Evolutionary conservation across 1,140 invertebrate genomes (phyloP).

Genomic region (Plutomurus gul): DNA sequence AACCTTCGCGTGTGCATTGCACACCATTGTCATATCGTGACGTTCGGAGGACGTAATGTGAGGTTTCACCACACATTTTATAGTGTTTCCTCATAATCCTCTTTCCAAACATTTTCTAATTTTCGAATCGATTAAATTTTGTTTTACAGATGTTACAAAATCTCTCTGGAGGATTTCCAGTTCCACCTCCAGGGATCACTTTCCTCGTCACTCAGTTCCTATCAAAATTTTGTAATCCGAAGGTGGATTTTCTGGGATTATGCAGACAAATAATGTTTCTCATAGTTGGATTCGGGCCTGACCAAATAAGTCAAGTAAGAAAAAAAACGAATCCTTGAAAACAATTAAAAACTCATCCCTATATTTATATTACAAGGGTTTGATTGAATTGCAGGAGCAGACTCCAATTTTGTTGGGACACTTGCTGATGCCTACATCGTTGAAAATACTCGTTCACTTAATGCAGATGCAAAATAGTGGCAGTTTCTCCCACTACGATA

Average conservation of each 20-base stretch:
- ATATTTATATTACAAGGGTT: neutral
- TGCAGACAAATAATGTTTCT: neutral
- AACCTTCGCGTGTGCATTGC: neutral
- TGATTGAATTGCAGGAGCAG: constrained; percentile 56
- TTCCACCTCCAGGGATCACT: constrained; percentile 49
- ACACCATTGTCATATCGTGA: neutral
- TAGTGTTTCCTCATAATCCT: too few species aligned
- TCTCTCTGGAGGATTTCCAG: neutral
- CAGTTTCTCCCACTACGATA: neutral
- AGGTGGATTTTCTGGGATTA: neutral
- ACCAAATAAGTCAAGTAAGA: neutral
- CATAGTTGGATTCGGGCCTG: neutral
- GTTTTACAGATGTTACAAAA: neutral
- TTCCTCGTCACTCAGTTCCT: constrained; percentile 58
- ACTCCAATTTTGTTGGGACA: constrained; percentile 66
- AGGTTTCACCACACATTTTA: too few species aligned
- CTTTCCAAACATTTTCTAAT: too few species aligned
- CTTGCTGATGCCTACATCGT: constrained; percentile 65
- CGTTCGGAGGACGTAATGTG: neutral
- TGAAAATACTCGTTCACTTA: constrained; percentile 65
- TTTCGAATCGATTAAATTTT: too few species aligned
- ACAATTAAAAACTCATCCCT: neutral
- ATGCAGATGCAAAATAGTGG: constrained; percentile 37
- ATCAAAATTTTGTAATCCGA: constrained; percentile 54
- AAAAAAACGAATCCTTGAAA: neutral